phyloP scores from a whole-genome alignment of 2,113 vertebrate genomes.

The Fregetta grallaria region DNA sequence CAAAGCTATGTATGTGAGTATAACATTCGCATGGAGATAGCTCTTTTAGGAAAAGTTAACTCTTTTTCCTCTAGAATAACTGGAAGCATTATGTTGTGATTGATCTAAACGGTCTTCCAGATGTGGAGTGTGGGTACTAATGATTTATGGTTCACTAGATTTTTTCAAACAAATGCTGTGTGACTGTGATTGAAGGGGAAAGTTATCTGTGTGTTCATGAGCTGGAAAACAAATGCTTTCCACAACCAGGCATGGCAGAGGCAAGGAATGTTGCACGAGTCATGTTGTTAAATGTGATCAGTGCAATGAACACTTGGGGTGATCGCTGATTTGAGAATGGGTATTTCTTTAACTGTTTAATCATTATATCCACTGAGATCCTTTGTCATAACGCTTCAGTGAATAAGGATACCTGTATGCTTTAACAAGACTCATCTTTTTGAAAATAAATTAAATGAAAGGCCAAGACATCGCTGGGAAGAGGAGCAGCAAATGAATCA shows the following conservation, averaged over 20 bases:
- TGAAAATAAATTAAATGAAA: neutral
- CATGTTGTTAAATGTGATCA: neutral
- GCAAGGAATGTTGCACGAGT: neutral
- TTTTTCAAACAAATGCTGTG: neutral
- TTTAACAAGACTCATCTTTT: neutral
- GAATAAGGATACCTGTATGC: neutral
- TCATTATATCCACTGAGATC: neutral
- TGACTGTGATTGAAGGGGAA: neutral
- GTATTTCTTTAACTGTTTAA: neutral
- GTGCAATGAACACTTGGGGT: neutral
- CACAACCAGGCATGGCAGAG: neutral
- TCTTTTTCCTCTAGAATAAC: neutral
- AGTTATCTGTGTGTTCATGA: neutral
- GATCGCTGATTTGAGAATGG: rapidly evolving
- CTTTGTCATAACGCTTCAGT: neutral
- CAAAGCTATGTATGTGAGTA: rapidly evolving
- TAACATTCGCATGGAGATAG: neutral
- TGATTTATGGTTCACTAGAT: neutral
- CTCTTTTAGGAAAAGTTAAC: neutral
- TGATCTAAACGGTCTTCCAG: neutral
- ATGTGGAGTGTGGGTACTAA: neutral
- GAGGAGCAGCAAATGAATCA: neutral
- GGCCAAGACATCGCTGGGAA: neutral
- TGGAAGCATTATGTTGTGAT: neutral
- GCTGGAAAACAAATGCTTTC: neutral